Conservation (phyloP, 2,888 invertebrate genomes). For the Tridacna gigas region DNA sequence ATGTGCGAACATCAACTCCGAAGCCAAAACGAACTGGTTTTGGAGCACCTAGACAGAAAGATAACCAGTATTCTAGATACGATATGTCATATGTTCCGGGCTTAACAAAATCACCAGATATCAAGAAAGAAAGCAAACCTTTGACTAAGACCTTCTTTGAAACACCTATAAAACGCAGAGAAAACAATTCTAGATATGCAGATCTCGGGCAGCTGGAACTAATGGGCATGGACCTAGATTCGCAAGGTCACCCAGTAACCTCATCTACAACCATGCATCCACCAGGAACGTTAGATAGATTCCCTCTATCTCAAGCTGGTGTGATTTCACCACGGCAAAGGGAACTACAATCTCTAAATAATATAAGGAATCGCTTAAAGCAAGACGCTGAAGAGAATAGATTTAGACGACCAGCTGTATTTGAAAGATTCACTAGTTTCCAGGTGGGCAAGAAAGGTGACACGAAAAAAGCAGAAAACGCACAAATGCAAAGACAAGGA, state of each 20-base stretch:
- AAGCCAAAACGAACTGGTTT: background rate
- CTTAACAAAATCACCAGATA: background rate
- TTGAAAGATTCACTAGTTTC: slow-evolving; percentile 12
- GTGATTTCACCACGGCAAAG: background rate
- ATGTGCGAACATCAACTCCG: background rate
- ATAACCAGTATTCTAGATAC: background rate
- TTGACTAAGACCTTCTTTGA: background rate
- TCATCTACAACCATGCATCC: background rate
- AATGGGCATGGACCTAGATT: background rate
- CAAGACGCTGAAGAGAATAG: slow-evolving; percentile 2
- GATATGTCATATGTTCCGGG: background rate
- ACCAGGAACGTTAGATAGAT: background rate
- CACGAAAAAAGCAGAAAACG: background rate
- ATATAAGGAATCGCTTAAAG: slow-evolving; percentile 4
- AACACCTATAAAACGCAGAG: background rate
- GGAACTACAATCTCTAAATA: background rate
- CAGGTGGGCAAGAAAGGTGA: background rate
- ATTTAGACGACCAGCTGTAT: slow-evolving; percentile 15
- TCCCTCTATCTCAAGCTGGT: background rate
- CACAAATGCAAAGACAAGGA: background rate
- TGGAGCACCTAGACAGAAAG: background rate
- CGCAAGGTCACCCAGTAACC: slow-evolving; percentile 3
- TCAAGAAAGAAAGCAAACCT: background rate
- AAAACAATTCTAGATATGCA: background rate
- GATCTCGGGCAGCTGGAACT: background rate